These are phyloP conservation scores for Enteromius trimaculatus DNA, from an alignment of 2,797 vertebrate genomes.

Conservation along the genomic window DNA sequence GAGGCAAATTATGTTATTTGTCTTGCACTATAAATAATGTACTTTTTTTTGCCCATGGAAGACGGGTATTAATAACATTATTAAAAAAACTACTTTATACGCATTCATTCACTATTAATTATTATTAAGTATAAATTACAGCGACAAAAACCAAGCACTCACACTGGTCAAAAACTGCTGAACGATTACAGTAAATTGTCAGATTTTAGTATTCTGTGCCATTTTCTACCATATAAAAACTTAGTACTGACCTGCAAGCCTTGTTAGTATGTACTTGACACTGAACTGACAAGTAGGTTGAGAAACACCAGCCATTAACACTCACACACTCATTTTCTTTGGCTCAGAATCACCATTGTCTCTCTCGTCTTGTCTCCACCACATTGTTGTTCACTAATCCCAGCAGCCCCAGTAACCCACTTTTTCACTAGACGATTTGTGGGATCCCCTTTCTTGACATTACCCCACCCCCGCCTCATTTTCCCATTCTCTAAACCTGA, in stretches of 20 bases:
- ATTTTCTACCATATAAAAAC: background rate
- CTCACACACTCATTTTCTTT: slow-evolving; percentile 1
- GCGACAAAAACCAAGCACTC: background rate
- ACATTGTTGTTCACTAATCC: slow-evolving; percentile 16
- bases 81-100: background rate
- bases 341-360: background rate
- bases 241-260: background rate
- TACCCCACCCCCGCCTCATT: background rate
- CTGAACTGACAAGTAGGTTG: background rate
- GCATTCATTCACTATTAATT: background rate
- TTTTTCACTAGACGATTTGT: background rate
- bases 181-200: background rate
- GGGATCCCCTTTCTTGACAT: slow-evolving; percentile 24
- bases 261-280: slow-evolving; percentile 15
- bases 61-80: background rate
- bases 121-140: background rate
- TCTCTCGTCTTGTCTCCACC: background rate
- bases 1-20: background rate
- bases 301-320: background rate
- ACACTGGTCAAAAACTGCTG: too few relatives aligned
- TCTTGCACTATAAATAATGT: background rate
- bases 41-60: background rate
- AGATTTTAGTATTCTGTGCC: background rate
- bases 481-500: background rate
- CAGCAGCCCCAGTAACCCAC: slow-evolving; percentile 29